Percentiles rank a stretch among this genome's conserved stretches.
Conservation (phyloP, 2,888 invertebrate genomes). For the Stramonita haemastoma region DNA sequence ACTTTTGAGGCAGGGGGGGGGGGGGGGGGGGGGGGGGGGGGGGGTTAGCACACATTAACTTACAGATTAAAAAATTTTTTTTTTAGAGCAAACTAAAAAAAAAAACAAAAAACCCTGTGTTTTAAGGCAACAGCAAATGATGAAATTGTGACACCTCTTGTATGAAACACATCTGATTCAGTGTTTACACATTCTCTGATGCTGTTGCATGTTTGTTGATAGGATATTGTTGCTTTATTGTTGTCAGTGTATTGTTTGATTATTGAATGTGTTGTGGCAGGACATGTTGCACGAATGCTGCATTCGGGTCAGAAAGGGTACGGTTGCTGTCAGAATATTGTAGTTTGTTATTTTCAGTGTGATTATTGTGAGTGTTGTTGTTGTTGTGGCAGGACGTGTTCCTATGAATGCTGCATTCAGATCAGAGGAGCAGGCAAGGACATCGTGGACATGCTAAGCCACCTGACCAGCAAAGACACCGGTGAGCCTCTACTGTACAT, state of each 20-base stretch:
- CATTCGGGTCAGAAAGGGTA: conserved; percentile 82
- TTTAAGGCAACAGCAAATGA: conserved; percentile 22
- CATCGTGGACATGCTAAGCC: conserved; percentile 67
- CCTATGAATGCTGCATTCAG: conserved; percentile 88
- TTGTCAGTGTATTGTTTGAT: neutral
- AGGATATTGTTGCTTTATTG: neutral
- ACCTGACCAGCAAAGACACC: conserved; percentile 59
- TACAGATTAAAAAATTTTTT: too few species aligned
- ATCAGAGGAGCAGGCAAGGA: conserved; percentile 82
- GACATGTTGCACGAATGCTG: conserved; percentile 90
- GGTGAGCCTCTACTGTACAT: neutral
- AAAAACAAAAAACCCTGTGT: too few species aligned
- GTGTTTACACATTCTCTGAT: conserved; percentile 12
- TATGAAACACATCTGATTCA: conserved; percentile 28
- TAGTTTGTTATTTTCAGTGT: neutral
- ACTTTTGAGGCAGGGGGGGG: too few species aligned
- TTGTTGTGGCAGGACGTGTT: conserved; percentile 83
- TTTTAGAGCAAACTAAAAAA: too few species aligned
- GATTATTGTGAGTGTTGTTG: neutral
- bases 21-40: too few species aligned
- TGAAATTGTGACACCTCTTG: conserved; percentile 35
- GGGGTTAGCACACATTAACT: too few species aligned
- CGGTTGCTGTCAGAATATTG: neutral
- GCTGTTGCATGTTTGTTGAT: neutral
- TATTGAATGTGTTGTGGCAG: conserved; percentile 61